Base-by-base conservation (phyloP, 2,113 vertebrate species). In the Petrocephalus zakoni region DNA sequence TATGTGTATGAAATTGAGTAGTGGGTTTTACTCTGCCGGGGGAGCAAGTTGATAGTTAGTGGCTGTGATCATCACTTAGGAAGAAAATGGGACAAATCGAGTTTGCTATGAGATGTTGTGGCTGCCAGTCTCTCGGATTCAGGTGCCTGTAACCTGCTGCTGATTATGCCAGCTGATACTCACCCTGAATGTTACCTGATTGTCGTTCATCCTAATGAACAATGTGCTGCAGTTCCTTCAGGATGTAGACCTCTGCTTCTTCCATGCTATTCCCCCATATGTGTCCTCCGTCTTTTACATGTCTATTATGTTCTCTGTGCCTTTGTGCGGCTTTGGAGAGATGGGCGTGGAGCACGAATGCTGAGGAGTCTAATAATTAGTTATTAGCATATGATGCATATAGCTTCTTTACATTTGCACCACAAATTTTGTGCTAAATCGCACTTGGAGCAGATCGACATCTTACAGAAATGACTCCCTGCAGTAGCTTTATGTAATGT, bases 201-300 rank as follows among this genome's bases (percentile, higher is more conserved):
- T 5, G 1, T 15, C 22, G 29, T 75, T 37, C 37, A 17, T 75
- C 11, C 34, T 17, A 37, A 2, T 75, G 25, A 75, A 19, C 68
- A 19, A 6, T 91, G 91, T 92, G 89, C 86, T 72, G 85, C 89
- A 49, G 86, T 72, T 53, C 90, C 91, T 86, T 91, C 90, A 4
- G 83, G 64, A 83, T 91, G 89, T 91, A 91, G 34, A 22, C 52
- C 37, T 11, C 46, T 25, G 29, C 19, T 1, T 22, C 90, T n/a
- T 88, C 42, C 68, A 81, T 91, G 61, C 90, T 90, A 22, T 58
- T 82, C 13, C 61, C 88, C 68, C 46, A 6, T 17, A 52, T 90
- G 49, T 90, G 87, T n/a, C 88, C 86, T 88, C 53, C 82, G 21
- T 89, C 21, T 25, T 83, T 91, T 86, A 17, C 53, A 84, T 51